Conservation (phyloP, 2,888 invertebrate genomes). For the Mimumesa dahlbomi region DNA sequence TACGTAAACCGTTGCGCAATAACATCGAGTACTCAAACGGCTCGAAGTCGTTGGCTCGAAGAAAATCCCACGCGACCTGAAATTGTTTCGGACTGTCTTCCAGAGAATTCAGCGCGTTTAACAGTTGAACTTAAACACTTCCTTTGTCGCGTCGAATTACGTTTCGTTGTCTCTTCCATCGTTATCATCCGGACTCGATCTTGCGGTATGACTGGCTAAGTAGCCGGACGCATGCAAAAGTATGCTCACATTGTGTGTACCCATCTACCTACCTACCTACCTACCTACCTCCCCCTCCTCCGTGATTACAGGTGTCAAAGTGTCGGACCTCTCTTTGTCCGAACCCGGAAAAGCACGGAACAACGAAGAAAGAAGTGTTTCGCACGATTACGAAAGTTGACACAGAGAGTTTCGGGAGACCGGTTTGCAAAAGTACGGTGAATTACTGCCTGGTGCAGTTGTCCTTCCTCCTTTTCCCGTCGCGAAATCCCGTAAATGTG, state of each 20-base stretch:
- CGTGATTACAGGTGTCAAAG: slow-evolving; percentile 32
- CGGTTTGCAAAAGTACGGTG: neutral
- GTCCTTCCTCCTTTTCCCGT: slow-evolving; percentile 21
- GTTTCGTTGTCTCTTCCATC: neutral
- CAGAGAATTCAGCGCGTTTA: no score
- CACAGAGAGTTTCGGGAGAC: neutral
- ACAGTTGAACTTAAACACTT: no score
- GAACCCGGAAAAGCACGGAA: no score
- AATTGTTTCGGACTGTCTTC: no score
- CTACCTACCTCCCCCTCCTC: no score
- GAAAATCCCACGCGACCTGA: no score
- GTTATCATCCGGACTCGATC: neutral
- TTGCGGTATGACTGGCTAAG: neutral
- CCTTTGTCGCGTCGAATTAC: neutral
- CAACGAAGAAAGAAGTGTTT: no score
- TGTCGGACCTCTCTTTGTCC: neutral
- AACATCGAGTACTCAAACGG: no score
- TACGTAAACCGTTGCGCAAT: no score
- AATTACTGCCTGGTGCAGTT: neutral
- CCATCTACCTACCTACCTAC: neutral
- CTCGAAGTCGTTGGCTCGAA: no score
- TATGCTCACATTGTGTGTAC: neutral
- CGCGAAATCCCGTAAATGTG: slow-evolving; percentile 21
- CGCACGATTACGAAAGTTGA: slow-evolving; percentile 2
- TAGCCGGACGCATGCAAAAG: no score